Evolutionary conservation across 2,797 vertebrate species (phyloP), one percentile per base, ranked within the genome.

Genomic region (Amniataba percoides): DNA sequence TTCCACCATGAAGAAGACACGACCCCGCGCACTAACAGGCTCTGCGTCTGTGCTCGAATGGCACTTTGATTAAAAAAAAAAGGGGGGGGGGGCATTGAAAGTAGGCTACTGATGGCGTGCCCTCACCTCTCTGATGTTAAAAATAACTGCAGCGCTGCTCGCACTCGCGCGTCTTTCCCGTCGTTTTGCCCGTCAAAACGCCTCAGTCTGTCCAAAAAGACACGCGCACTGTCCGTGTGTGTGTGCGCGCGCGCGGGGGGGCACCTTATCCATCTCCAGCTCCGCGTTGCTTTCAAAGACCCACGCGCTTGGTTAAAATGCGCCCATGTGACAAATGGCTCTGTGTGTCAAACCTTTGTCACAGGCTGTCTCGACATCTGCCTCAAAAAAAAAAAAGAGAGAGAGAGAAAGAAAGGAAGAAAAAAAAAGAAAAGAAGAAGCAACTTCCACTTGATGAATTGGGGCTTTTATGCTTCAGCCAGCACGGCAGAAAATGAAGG

Each of bases 341-440:
- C 36, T 67, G 80, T 31, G 70, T 75, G 87, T 88, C 81, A 83
- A 87, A 85, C 83, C 83, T 90, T 87, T 88, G 86, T 86, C 80
- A 71, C 60, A 27, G 62, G 71, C 78, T 78, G 45, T 71, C 51
- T 62, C 80, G 86, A 87, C 74, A 82, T 81, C 55, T 85, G 71
- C 68, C 27, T 31, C 27, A 31, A 31, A 31, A 31, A 31, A 25
- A 13, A 36, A 52, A 18, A 64, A 61, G 2, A 13, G 55, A 16
- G 45, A 21, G 36, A 46, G 68, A 64, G 34, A 34, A 34, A n/a
- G 27, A 25, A 13, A 36, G 48, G 14, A 64, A 61, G 2, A 10
- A 58, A 16, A 64, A 61, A 3, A 10, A 58, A 16, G 45, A 21
- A 43, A 46, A 71, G 61, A 74, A 72, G 51, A 31, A 16, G 68